These are phyloP conservation scores for Etheostoma spectabile DNA, from an alignment of 2,113 vertebrate species.

Conservation along the genomic window DNA sequence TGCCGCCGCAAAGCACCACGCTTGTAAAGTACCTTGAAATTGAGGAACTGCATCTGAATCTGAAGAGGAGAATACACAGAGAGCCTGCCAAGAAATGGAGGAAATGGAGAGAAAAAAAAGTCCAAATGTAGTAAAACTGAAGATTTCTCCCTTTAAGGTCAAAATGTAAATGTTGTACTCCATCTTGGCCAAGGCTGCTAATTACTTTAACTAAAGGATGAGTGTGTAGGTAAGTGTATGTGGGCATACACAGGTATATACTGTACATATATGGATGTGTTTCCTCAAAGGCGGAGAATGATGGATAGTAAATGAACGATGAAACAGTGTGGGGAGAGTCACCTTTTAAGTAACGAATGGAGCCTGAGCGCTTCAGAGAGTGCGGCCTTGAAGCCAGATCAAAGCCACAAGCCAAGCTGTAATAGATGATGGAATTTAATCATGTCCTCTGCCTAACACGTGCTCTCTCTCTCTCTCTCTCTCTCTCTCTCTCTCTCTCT, in stretches of 20 bases:
- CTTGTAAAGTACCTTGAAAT: constrained; percentile 76
- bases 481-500: constrained; percentile 19
- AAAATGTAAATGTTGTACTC: constrained; percentile 49
- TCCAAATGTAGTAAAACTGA: not conserved
- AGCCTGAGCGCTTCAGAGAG: constrained; percentile 50
- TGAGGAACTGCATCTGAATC: constrained; percentile 56
- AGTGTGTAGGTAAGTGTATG: constrained; percentile 23
- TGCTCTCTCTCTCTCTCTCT: constrained; percentile 14
- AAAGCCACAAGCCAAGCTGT: constrained; percentile 67
- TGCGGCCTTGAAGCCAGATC: constrained; percentile 80
- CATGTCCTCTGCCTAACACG: constrained; percentile 61
- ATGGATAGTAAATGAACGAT: constrained; percentile 74
- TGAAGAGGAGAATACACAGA: constrained; percentile 29
- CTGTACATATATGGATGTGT: constrained; percentile 21
- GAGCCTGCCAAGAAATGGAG: not conserved
- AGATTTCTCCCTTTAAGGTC: constrained; percentile 23
- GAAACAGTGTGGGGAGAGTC: constrained; percentile 69
- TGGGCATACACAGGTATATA: constrained; percentile 15
- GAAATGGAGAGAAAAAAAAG: not conserved
- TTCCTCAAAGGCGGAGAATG: constrained; percentile 61
- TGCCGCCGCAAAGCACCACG: constrained; percentile 51
- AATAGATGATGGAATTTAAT: constrained; percentile 80
- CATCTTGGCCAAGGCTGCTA: constrained; percentile 58
- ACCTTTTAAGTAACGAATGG: constrained; percentile 71
- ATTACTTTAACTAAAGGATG: constrained; percentile 57